Evolutionary conservation across 1,140 invertebrate species (phyloP), one percentile per base, ranked within the genome.

Genomic region (Hyphantria cunea): DNA sequence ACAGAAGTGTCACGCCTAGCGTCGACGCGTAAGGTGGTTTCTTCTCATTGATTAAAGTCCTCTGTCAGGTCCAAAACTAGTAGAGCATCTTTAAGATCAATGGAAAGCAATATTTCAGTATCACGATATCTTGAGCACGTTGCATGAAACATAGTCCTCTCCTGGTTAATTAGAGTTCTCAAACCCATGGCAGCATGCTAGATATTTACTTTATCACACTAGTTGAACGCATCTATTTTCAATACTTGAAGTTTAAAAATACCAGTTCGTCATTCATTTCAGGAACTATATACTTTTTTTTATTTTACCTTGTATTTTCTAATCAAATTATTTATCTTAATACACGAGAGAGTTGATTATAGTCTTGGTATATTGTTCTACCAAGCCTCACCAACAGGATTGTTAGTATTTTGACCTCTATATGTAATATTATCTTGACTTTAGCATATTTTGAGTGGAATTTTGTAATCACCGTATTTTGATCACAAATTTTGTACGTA

Each of bases 21-120:
- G 5, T 25, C 1, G 17, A 25, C 17, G 5, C 1, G 17, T 3
- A 25, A 25, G 5, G 17, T 25, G 1, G 17, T n/a, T n/a, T n/a
- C n/a, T n/a, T n/a, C 17, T 3, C 17, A 3, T 3, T 5, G 17
- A 5, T 25, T 25, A 25, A 25, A 3, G 5, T 25, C 17, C 17
- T 1, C 17, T 5, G 1, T 25, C 5, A 5, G 17, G 5, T 25
- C 17, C 17, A 5, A 25, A 25, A 25, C 17, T 3, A 39, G 37
- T 39, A 0, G 8, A 39, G 8, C n/a, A 39, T 39, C 37, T 39
- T 39, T 3, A 8, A n/a, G 42, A n/a, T 0, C 32, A 58, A 79
- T 83, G 80, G 75, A 79, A 79, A 83, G 80, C 70, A 82, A 80
- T 75, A 70, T 73, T 53, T 47, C 32, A 60, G 39, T 48, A 39